Evolutionary conservation across 2,797 vertebrate species (phyloP).

Genomic region (Tenualosa ilisha): DNA sequence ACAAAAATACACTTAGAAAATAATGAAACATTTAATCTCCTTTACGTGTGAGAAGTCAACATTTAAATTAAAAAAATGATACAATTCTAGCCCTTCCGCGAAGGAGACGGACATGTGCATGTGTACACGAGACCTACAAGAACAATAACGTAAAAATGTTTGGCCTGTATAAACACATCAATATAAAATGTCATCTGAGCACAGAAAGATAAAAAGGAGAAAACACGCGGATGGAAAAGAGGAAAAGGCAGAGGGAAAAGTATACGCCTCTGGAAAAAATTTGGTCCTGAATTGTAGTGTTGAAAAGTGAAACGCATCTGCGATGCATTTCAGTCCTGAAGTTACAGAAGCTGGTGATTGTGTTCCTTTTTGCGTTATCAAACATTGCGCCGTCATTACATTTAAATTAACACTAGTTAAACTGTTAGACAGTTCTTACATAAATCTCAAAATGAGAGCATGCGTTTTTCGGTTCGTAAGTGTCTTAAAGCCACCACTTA

Average conservation of each 20-base stretch:
- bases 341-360: conserved; percentile 99
- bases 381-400: conserved; percentile 85
- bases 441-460: conserved; percentile 83
- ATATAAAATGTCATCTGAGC: conserved; percentile 96
- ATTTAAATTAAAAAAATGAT: conserved; percentile 99
- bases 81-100: conserved; percentile 99
- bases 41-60: conserved; percentile 96
- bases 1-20: conserved; percentile 99
- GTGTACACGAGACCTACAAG: conserved; percentile 82
- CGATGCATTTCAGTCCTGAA: conserved; percentile 92
- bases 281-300: conserved; percentile 99
- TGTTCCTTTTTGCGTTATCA: conserved; percentile 79
- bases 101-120: conserved; percentile 95
- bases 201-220: conserved; percentile 87
- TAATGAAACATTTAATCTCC: conserved; percentile 98
- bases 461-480: conserved; percentile 63
- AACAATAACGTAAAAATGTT: conserved; percentile 86
- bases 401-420: conserved; percentile 81
- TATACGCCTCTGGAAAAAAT: conserved; percentile 78
- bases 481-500: conserved; percentile 67
- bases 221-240: conserved; percentile 81
- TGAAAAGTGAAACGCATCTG: conserved; percentile 90
- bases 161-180: conserved; percentile 99
- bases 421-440: conserved; percentile 84
- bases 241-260: conserved; percentile 50